phyloP scores from a whole-genome alignment of 2,797 vertebrate species.

The Trichosurus vulpecula region DNA sequence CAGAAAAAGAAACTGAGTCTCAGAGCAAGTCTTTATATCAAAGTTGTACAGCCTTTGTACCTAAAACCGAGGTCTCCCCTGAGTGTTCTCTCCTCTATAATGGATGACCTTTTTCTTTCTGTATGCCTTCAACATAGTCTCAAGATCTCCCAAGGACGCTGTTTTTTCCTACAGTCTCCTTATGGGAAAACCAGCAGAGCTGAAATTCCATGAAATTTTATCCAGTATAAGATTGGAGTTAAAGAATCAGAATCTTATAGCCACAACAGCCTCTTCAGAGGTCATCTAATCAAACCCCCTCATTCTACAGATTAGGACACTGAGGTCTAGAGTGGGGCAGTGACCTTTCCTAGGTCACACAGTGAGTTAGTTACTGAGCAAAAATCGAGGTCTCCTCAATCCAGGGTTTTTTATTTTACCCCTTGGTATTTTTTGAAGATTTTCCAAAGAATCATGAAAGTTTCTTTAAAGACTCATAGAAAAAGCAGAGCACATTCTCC shows the following conservation, averaged over 20 bases:
- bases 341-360: neutral
- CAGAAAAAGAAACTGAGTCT: neutral
- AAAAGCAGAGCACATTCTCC: neutral
- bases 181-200: neutral
- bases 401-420: neutral
- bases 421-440: slow-evolving; percentile 3
- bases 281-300: neutral
- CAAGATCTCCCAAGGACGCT: neutral
- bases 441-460: slow-evolving; percentile 13
- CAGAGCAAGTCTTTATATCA: neutral
- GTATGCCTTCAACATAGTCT: neutral
- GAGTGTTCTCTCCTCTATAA: neutral
- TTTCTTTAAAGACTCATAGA: slow-evolving; percentile 17
- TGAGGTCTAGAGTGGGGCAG: neutral
- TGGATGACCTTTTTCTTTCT: neutral
- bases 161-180: neutral
- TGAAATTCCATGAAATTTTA: neutral
- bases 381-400: neutral
- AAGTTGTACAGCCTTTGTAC: neutral
- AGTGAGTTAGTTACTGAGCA: neutral
- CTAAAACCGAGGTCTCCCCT: neutral
- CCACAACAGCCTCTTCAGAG: neutral
- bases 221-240: neutral
- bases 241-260: neutral
- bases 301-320: neutral